These are phyloP conservation scores for Dinomys branickii DNA, from an alignment of 2,113 vertebrate species.

Conservation along the genomic window DNA sequence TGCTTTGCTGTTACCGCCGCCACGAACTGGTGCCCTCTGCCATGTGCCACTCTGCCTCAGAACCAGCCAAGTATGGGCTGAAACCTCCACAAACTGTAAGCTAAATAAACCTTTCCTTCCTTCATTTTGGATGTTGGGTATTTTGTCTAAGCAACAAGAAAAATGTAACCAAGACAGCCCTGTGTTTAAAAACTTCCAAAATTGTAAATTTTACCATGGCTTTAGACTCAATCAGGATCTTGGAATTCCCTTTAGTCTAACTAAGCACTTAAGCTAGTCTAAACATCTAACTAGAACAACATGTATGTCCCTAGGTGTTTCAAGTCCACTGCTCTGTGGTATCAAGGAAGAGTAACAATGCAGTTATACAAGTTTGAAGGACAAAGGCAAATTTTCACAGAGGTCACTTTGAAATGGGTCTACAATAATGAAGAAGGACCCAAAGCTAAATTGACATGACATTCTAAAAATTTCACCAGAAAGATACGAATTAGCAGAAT, in stretches of 20 bases:
- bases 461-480: neutral
- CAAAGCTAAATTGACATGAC: neutral
- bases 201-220: neutral
- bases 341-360: neutral
- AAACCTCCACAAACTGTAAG: too few relatives aligned
- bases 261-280: neutral
- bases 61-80: too few relatives aligned
- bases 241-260: slow-evolving; percentile 11
- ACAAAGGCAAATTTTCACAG: neutral
- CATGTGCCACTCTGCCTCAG: too few relatives aligned
- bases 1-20: too few relatives aligned
- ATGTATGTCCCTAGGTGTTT: neutral
- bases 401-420: neutral
- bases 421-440: neutral
- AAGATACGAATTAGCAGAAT: neutral
- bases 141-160: too few relatives aligned
- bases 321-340: neutral
- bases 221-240: neutral
- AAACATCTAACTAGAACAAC: neutral
- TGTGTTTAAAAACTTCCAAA: neutral
- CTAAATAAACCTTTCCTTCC: too few relatives aligned
- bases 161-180: too few relatives aligned
- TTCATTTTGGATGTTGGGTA: too few relatives aligned
- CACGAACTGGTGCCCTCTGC: too few relatives aligned
- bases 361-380: neutral